Conservation (phyloP, 2,797 vertebrate species). For the Cirrhinus molitorella region DNA sequence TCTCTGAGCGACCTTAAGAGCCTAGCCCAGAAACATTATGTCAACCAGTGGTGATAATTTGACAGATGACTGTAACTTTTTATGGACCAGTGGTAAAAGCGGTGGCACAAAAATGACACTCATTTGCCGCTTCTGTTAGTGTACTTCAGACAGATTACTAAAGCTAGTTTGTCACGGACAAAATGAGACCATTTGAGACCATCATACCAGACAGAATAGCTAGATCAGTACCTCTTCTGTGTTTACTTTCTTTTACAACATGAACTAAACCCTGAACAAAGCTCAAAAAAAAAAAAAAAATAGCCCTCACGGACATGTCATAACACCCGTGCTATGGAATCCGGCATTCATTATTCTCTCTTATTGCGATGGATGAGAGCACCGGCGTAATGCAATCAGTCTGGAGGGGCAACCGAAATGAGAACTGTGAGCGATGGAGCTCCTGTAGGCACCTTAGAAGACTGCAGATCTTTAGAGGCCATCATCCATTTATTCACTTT, state of each 20-base stretch:
- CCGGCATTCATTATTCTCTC: constrained; percentile 30
- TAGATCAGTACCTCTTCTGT: background rate
- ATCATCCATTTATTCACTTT: constrained; percentile 56
- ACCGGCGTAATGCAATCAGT: constrained; percentile 42
- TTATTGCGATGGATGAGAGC: constrained; percentile 44
- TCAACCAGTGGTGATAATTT: background rate
- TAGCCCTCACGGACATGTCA: constrained; percentile 22
- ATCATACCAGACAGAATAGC: background rate
- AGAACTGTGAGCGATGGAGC: constrained; percentile 37
- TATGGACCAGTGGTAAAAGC: background rate
- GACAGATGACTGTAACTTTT: background rate
- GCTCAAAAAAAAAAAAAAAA: background rate
- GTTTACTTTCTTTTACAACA: constrained; percentile 22
- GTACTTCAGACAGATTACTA: background rate
- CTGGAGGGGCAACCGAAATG: constrained; percentile 36
- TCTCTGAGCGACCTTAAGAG: background rate
- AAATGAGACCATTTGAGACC: background rate
- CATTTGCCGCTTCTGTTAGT: background rate
- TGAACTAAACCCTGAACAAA: background rate
- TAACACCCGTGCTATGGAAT: constrained; percentile 34
- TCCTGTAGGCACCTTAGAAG: constrained; percentile 46
- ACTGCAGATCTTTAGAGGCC: constrained; percentile 34
- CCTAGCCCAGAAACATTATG: background rate
- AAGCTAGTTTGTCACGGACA: background rate
- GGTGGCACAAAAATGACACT: background rate